These are phyloP conservation scores for Diaperis boleti DNA, from an alignment of 2,888 invertebrate genomes.

Conservation along the genomic window DNA sequence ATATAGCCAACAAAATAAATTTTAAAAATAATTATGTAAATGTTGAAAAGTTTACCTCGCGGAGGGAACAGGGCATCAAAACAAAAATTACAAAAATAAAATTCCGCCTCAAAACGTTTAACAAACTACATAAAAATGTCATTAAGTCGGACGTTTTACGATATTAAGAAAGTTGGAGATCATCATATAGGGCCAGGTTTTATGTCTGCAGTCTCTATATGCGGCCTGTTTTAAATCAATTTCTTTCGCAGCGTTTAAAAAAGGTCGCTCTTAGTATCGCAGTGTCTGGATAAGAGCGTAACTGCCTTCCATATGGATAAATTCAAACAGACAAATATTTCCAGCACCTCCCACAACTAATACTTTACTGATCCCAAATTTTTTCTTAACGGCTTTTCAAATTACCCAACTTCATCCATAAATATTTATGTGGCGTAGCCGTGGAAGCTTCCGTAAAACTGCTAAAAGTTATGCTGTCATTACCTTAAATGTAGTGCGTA, in stretches of 20 bases:
- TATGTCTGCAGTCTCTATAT: slow-evolving; percentile 16
- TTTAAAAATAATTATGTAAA: slow-evolving; percentile 42
- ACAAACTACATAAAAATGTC: slow-evolving; percentile 41
- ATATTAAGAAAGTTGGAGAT: slow-evolving; percentile 34
- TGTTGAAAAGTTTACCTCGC: slow-evolving; percentile 31
- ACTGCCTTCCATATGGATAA: no score
- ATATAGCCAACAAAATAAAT: slow-evolving; percentile 38
- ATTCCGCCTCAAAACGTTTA: slow-evolving; percentile 29
- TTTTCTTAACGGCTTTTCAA: background rate
- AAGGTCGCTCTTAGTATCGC: background rate
- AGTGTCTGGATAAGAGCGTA: no score
- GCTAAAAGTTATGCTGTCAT: slow-evolving; percentile 5
- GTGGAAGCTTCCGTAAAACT: slow-evolving; percentile 5
- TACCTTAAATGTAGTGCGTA: slow-evolving; percentile 11
- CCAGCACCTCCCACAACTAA: no score
- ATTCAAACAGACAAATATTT: no score
- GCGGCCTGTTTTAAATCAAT: slow-evolving; percentile 25
- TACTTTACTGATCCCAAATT: background rate
- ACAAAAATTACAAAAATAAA: slow-evolving; percentile 38
- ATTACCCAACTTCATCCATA: slow-evolving; percentile 2
- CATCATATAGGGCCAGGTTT: slow-evolving; percentile 24
- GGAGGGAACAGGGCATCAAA: slow-evolving; percentile 22
- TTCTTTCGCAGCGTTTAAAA: slow-evolving; percentile 13
- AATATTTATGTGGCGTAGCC: slow-evolving; percentile 6
- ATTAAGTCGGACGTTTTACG: slow-evolving; percentile 31